Percentiles rank a stretch among this genome's conserved stretches.
These are phyloP conservation scores for Phyllotreta striolata DNA, from an alignment of 2,888 invertebrate species.

Conservation along the genomic window DNA sequence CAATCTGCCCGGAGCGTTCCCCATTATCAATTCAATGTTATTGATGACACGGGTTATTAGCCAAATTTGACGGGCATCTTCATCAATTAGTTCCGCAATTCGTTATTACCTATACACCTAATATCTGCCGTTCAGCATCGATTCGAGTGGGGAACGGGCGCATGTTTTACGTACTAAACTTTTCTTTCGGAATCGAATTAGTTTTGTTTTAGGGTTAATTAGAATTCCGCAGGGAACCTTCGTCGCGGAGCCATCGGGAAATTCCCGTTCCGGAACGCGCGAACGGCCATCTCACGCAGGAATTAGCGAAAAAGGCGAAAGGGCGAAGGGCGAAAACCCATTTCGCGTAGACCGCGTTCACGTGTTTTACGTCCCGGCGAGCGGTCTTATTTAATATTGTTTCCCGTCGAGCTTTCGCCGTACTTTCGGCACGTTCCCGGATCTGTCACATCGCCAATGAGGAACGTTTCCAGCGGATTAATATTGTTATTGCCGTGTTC, in stretches of 20 bases:
- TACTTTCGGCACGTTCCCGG: slow-evolving; percentile 21
- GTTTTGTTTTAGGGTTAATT: background rate
- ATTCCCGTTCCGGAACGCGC: background rate
- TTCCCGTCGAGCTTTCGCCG: slow-evolving; percentile 18
- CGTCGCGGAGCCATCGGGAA: background rate
- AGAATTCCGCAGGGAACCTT: background rate
- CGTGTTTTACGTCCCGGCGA: slow-evolving; percentile 3
- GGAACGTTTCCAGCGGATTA: background rate
- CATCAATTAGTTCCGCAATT: no score
- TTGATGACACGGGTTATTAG: slow-evolving; percentile 3
- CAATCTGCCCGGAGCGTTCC: background rate
- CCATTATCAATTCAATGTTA: background rate
- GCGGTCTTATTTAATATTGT: slow-evolving; percentile 27
- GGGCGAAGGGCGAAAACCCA: slow-evolving; percentile 17
- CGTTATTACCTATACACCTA: no score
- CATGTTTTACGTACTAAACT: no score
- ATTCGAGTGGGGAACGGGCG: no score
- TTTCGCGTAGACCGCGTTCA: slow-evolving; percentile 25
- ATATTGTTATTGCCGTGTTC: no score
- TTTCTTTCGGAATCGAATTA: no score
- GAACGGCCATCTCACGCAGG: background rate
- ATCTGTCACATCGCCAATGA: slow-evolving; percentile 17
- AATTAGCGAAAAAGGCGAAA: slow-evolving; percentile 18
- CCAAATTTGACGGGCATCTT: no score
- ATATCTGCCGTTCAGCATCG: no score